Conservation (phyloP, 2,797 vertebrate genomes). For the Lophotriccus pileatus region DNA sequence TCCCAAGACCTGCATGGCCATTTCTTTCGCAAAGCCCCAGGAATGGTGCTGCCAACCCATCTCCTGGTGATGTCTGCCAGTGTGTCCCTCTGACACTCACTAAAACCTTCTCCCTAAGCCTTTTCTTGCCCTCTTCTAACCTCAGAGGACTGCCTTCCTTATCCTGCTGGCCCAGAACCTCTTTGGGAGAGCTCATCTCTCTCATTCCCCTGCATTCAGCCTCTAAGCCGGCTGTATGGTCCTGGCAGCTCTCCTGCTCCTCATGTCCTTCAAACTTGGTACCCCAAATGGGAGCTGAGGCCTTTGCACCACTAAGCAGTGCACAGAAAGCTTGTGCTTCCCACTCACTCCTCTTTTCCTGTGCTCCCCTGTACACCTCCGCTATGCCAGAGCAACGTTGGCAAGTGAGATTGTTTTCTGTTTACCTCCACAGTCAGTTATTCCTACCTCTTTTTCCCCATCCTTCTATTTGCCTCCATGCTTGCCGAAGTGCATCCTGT, state of each 20-base stretch:
- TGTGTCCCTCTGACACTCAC: background rate
- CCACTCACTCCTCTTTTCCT: background rate
- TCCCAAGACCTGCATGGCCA: background rate
- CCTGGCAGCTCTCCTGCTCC: background rate
- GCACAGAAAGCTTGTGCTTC: background rate
- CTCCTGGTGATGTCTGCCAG: background rate
- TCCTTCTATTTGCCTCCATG: background rate
- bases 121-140: background rate
- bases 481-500: background rate
- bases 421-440: background rate
- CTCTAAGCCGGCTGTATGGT: background rate
- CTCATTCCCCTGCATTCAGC: background rate
- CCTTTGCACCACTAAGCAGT: background rate
- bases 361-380: background rate
- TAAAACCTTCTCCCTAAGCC: background rate
- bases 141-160: background rate
- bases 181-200: background rate
- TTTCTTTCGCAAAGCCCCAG: background rate
- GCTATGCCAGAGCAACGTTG: background rate
- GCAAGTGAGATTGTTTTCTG: background rate
- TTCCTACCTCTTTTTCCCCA: background rate
- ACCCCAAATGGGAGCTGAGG: background rate
- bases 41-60: background rate
- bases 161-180: background rate
- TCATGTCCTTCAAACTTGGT: fast-evolving